These are phyloP conservation scores for Apteryx mantelli DNA, from an alignment of 2,113 vertebrate genomes.

Conservation along the genomic window DNA sequence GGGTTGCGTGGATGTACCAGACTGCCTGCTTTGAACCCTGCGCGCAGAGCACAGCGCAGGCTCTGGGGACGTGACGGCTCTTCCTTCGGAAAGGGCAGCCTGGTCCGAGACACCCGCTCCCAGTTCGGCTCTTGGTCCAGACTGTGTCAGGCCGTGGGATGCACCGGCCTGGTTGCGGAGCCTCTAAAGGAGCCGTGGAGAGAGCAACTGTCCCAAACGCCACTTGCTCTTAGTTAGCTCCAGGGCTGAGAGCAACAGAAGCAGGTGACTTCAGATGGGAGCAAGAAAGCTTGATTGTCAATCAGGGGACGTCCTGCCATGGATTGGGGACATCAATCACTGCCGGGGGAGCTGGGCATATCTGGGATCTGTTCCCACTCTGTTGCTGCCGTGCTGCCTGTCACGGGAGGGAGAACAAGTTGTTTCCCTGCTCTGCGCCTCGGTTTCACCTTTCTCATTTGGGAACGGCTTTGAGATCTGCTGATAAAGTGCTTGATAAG, in stretches of 20 bases:
- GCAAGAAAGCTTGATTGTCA: background rate
- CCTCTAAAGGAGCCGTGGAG: background rate
- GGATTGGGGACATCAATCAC: background rate
- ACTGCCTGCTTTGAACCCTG: fast-evolving
- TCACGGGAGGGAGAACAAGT: background rate
- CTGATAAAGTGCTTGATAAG: background rate
- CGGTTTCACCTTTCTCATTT: background rate
- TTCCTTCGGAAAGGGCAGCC: background rate
- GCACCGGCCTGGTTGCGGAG: fast-evolving
- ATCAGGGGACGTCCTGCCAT: background rate
- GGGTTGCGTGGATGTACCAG: background rate
- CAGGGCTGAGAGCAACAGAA: background rate
- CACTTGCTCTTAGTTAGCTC: background rate
- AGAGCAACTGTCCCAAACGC: background rate
- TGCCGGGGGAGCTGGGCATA: fast-evolving
- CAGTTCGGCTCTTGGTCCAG: background rate
- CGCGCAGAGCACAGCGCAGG: fast-evolving
- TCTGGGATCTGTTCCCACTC: background rate
- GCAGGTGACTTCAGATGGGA: background rate
- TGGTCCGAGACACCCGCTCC: background rate
- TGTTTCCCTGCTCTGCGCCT: background rate
- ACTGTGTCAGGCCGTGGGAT: fast-evolving
- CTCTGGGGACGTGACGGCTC: background rate
- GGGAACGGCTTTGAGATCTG: background rate
- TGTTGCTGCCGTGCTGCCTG: background rate